phyloP scores from a whole-genome alignment of 2,888 invertebrate species.

The Ditylenchus weischeri region DNA sequence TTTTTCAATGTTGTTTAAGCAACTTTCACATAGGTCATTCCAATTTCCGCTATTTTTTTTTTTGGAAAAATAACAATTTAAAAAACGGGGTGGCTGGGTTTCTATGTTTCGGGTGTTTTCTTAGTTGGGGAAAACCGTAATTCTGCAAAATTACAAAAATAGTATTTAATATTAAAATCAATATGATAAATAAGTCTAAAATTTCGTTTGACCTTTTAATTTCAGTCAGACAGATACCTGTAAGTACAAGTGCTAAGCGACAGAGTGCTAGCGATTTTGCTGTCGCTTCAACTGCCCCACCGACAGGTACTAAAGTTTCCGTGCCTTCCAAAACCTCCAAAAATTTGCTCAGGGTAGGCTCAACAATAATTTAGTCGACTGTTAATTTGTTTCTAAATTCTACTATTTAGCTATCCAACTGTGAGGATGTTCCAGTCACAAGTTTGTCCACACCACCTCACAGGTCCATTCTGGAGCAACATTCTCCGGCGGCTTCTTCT shows the following conservation, averaged over 20 bases:
- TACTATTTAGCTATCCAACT: neutral
- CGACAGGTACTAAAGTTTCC: neutral
- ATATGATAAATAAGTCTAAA: too few species aligned
- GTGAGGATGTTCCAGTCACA: slow-evolving; percentile 1
- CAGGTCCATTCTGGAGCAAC: neutral
- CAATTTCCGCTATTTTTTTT: too few species aligned
- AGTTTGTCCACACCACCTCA: neutral
- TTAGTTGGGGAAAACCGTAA: too few species aligned
- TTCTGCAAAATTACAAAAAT: too few species aligned
- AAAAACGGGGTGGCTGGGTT: too few species aligned
- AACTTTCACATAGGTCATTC: too few species aligned
- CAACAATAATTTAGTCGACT: neutral
- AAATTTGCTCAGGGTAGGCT: slow-evolving; percentile 5
- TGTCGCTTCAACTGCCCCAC: neutral
- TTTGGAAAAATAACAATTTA: too few species aligned
- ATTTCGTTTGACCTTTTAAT: neutral
- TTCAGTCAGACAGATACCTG: slow-evolving; percentile 5
- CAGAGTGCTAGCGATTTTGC: neutral
- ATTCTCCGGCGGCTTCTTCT: neutral
- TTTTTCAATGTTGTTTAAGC: too few species aligned
- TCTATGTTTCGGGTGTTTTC: too few species aligned
- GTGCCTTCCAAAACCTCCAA: slow-evolving; percentile 4
- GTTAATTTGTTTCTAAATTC: too few species aligned
- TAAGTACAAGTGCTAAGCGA: neutral
- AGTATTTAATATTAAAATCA: neutral